These are phyloP conservation scores for Brienomyrus longianalis DNA, from an alignment of 2,113 vertebrate species.

Conservation along the genomic window DNA sequence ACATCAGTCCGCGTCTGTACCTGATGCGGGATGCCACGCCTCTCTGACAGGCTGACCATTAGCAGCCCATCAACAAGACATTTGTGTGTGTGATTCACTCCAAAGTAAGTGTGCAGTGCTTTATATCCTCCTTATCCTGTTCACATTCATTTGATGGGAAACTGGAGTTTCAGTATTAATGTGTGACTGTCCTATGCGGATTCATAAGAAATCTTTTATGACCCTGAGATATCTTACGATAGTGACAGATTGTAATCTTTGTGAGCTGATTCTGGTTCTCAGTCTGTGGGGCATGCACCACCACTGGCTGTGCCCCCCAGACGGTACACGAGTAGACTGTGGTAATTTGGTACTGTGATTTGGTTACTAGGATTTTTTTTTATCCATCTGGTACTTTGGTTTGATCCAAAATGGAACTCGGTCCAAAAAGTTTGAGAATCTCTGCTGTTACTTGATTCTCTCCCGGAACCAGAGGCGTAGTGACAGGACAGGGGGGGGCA, in stretches of 20 bases:
- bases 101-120: too few species aligned
- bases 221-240: neutral
- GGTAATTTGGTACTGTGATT: neutral
- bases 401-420: neutral
- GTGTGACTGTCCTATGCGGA: neutral
- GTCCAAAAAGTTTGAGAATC: neutral
- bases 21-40: neutral
- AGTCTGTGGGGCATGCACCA: neutral
- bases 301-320: neutral
- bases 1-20: neutral
- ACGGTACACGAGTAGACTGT: neutral
- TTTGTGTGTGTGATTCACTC: too few species aligned
- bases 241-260: neutral
- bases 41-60: neutral
- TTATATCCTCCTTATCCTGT: neutral
- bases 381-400: neutral
- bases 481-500: neutral
- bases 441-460: neutral
- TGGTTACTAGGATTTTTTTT: neutral
- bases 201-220: neutral
- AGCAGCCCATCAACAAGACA: too few species aligned
- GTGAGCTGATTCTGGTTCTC: neutral
- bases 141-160: neutral
- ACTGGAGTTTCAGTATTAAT: neutral
- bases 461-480: neutral